Percentiles rank a stretch among this genome's conserved stretches.
Evolutionary conservation across 2,797 vertebrate genomes (phyloP).

Genomic region (Tympanoctomys barrerae): DNA sequence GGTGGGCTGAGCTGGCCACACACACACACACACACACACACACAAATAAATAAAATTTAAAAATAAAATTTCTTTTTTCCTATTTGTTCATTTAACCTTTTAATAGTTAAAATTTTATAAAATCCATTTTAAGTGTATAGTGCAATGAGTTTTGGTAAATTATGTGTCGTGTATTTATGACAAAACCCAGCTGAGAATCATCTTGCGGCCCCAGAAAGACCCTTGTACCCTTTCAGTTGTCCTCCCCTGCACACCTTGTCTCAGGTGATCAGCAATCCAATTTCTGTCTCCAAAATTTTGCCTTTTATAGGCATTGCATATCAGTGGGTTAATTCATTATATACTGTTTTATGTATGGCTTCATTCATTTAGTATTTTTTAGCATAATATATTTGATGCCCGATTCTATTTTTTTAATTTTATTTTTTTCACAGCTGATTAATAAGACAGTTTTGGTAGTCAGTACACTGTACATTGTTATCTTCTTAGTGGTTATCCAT

Average conservation of each 20-base stretch:
- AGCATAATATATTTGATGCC: not conserved
- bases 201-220: fast-evolving
- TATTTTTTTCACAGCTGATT: no score
- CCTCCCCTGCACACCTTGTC: fast-evolving
- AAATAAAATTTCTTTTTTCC: not conserved
- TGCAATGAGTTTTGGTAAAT: not conserved
- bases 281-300: not conserved
- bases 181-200: no score
- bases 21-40: no score
- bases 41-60: no score
- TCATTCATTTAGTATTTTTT: no score
- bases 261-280: no score
- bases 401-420: no score
- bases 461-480: no score
- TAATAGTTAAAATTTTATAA: not conserved
- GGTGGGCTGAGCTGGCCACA: no score
- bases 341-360: not conserved
- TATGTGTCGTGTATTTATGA: no score
- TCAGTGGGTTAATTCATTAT: fast-evolving
- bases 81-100: not conserved
- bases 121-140: not conserved
- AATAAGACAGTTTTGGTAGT: no score
- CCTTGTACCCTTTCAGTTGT: fast-evolving
- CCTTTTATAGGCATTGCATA: not conserved
- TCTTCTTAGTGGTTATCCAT: no score